phyloP scores from a whole-genome alignment of 2,888 invertebrate genomes.

The Ectropis crepuscularia region DNA sequence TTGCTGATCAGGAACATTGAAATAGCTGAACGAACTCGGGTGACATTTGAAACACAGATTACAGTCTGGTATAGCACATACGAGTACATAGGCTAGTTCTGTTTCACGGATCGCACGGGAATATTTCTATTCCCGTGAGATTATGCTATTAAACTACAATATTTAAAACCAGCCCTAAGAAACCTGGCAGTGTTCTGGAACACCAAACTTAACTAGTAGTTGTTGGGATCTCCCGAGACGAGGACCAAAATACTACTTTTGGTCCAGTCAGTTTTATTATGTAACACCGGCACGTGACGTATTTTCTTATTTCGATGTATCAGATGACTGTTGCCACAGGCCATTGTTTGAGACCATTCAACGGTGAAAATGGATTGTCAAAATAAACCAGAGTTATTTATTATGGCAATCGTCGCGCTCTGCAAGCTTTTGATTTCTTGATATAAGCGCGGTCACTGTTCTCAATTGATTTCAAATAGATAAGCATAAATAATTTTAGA shows the following conservation, averaged over 20 bases:
- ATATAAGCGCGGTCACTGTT: not conserved
- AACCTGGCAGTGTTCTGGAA: no score
- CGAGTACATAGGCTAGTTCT: no score
- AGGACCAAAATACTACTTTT: not conserved
- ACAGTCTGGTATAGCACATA: no score
- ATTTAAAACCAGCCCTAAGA: no score
- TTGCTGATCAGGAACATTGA: no score
- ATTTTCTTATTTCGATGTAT: not conserved
- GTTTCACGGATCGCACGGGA: no score
- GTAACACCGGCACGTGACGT: not conserved
- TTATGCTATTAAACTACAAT: no score
- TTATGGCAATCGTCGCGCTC: slow-evolving; percentile 18
- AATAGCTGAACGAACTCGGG: no score
- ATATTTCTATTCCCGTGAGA: no score
- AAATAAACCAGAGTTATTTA: slow-evolving; percentile 24
- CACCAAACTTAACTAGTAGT: no score
- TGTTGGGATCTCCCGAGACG: no score
- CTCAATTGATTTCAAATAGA: not conserved
- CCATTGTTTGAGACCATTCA: slow-evolving; percentile 26
- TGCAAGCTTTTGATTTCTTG: slow-evolving; percentile 11
- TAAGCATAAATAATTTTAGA: not conserved
- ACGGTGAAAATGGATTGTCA: slow-evolving; percentile 28
- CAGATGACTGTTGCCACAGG: slow-evolving; percentile 1
- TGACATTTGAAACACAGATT: no score
- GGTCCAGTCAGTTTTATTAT: not conserved